These are phyloP conservation scores for Mystacornis crossleyi DNA, from an alignment of 2,113 vertebrate species.

Conservation along the genomic window DNA sequence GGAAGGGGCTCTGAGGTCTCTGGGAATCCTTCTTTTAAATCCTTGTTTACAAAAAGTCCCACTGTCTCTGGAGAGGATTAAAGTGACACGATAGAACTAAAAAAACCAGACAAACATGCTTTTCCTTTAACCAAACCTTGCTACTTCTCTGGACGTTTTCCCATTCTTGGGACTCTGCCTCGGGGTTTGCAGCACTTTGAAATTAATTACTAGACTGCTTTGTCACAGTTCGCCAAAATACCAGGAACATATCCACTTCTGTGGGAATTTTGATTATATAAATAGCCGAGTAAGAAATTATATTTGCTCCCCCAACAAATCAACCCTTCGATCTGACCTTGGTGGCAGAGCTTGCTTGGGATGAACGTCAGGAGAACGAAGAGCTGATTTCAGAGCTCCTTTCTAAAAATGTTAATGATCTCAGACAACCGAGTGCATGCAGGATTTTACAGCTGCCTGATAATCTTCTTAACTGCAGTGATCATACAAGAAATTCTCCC, in stretches of 20 bases:
- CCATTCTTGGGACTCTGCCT: neutral
- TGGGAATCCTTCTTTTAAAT: neutral
- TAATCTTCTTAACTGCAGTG: neutral
- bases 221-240: neutral
- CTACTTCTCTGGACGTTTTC: neutral
- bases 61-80: slow-evolving; percentile 54
- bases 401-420: neutral
- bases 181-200: neutral
- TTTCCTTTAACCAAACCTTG: neutral
- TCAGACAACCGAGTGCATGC: accelerated
- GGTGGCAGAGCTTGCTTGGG: neutral
- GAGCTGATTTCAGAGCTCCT: neutral
- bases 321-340: neutral
- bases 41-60: slow-evolving; percentile 80
- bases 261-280: neutral
- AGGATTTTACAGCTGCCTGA: neutral
- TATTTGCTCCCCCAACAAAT: neutral
- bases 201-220: neutral
- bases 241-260: accelerated
- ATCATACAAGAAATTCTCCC: neutral
- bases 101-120: neutral
- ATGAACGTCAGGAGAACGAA: neutral
- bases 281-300: neutral
- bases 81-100: neutral
- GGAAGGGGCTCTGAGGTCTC: neutral